A percentile compares a stretch with the other conserved stretches of the same genome.
Conservation (phyloP, 2,797 vertebrate species). For the Leptoclinus maculatus region DNA sequence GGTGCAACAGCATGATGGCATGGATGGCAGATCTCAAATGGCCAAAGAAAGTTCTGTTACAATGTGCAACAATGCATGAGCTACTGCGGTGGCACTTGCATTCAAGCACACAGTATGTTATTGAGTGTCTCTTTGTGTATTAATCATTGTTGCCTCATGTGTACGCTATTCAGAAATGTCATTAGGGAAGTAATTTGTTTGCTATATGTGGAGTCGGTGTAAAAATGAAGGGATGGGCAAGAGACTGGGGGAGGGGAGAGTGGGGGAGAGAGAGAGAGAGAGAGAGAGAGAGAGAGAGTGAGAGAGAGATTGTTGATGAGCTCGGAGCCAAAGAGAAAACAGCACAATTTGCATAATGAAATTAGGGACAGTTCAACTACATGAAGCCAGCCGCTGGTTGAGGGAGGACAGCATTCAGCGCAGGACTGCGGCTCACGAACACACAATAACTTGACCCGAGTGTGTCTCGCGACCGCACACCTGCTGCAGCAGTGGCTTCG, state of each 20-base stretch:
- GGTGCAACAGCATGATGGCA: neutral
- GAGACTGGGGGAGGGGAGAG: constrained; percentile 44
- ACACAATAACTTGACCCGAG: constrained; percentile 36
- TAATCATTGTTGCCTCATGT: neutral
- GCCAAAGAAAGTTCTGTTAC: neutral
- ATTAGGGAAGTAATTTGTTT: constrained; percentile 19
- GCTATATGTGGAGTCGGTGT: constrained; percentile 18
- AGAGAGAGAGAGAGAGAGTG: constrained; percentile 33
- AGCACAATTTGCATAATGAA: constrained; percentile 86
- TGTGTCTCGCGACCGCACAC: constrained; percentile 28
- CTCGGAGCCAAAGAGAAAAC: constrained; percentile 78
- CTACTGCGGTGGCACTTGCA: neutral
- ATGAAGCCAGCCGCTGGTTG: constrained; percentile 70
- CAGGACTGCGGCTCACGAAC: constrained; percentile 45
- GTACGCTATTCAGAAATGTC: neutral
- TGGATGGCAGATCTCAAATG: neutral
- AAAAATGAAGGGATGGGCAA: constrained; percentile 52
- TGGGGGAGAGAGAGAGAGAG: neutral
- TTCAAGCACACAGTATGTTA: neutral
- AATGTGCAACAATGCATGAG: neutral
- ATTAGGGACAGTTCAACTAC: constrained; percentile 81
- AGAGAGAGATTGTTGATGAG: constrained; percentile 70
- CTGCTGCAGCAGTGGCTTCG: constrained; percentile 31
- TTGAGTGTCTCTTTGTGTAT: neutral
- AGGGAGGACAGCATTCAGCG: constrained; percentile 54